A percentile compares a stretch with the other conserved stretches of the same genome.
phyloP scores from a whole-genome alignment of 1,140 invertebrate genomes.

The Pseudomyrmex gracilis region DNA sequence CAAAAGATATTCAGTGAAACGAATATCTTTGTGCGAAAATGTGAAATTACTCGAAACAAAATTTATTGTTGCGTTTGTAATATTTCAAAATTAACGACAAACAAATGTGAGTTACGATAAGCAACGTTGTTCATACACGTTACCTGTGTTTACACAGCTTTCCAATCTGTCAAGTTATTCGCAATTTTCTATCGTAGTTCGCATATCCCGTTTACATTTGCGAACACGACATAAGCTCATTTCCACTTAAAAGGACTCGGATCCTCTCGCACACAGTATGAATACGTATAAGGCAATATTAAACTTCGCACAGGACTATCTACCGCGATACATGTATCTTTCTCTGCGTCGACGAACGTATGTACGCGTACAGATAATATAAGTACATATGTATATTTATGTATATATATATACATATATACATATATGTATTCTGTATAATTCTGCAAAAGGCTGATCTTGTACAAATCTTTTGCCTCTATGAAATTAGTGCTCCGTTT shows the following conservation, averaged over 20 bases:
- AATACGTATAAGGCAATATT: constrained; percentile 75
- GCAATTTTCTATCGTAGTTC: constrained; percentile 42
- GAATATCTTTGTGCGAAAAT: no score
- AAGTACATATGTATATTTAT: constrained; percentile 21
- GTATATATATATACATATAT: not conserved
- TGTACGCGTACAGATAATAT: no score
- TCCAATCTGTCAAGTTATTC: constrained; percentile 41
- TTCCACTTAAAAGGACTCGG: constrained; percentile 62
- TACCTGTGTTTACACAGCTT: constrained; percentile 45
- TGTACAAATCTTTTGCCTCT: no score
- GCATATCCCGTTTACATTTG: constrained; percentile 34
- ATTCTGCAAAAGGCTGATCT: no score
- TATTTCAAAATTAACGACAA: constrained; percentile 35
- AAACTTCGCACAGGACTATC: constrained; percentile 67
- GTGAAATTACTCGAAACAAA: not conserved
- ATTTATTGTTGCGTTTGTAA: not conserved
- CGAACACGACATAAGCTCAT: constrained; percentile 41
- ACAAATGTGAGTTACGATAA: constrained; percentile 14
- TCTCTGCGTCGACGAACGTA: constrained; percentile 17
- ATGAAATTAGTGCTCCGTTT: no score
- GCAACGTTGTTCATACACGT: constrained; percentile 8
- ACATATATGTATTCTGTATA: no score
- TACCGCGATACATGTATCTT: constrained; percentile 48
- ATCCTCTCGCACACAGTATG: constrained; percentile 44
- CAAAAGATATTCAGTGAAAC: no score